Percentiles rank a stretch among this genome's conserved stretches.
phyloP scores from a whole-genome alignment of 2,113 vertebrate species.

The Oryzias melastigma region DNA sequence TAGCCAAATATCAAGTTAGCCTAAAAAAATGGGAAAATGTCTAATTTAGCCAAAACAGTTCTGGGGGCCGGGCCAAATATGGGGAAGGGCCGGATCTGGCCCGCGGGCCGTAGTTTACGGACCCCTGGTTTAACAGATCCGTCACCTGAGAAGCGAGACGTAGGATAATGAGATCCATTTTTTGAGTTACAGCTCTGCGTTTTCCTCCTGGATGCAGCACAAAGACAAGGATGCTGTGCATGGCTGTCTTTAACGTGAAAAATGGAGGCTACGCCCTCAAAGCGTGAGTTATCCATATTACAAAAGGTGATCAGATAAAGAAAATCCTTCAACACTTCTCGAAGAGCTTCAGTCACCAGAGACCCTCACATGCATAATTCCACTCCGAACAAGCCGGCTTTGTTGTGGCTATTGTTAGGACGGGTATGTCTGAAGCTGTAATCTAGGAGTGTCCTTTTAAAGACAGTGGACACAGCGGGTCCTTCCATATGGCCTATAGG shows the following conservation, averaged over 20 bases:
- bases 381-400: constrained; percentile 44
- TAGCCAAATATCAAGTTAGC: too few species aligned
- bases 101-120: too few species aligned
- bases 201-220: not conserved
- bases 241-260: not conserved
- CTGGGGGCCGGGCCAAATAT: too few species aligned
- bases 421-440: constrained; percentile 30
- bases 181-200: constrained; percentile 16
- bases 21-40: too few species aligned
- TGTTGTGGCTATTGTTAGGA: constrained; percentile 29
- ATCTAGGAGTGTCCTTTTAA: constrained; percentile 22
- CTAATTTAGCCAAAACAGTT: too few species aligned
- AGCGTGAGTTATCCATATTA: constrained; percentile 1
- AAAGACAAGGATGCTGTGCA: not conserved
- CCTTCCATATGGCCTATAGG: constrained; percentile 54
- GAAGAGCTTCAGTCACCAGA: constrained; percentile 14
- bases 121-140: constrained; percentile 14
- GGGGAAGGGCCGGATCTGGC: too few species aligned
- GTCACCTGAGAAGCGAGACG: constrained; percentile 35
- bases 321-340: constrained; percentile 20
- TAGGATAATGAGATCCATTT: not conserved
- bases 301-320: constrained; percentile 18
- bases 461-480: constrained; percentile 6
- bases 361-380: constrained; percentile 19
- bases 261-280: not conserved